Base-by-base conservation (phyloP, 2,113 vertebrate species). In the Oryzias melastigma region DNA sequence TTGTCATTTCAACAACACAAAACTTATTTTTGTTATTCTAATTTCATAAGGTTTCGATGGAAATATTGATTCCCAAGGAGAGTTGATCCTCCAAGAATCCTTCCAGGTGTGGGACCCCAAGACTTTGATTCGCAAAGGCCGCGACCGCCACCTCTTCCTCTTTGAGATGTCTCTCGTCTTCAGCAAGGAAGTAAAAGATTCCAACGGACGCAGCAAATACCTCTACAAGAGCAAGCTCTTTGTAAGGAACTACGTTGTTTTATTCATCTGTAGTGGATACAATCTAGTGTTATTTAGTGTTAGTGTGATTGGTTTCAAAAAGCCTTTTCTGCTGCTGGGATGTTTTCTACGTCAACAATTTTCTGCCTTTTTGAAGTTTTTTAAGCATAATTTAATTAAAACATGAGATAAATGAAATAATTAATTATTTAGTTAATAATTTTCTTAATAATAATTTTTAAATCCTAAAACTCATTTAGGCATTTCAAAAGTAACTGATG, bases 91-190 rank as follows among this genome's bases (percentile, higher is more conserved):
- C 60, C 97, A 99, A 91, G 97, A 99, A 81, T 97, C 97, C 80
- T 99, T 99, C 93, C 97, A 99, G 88, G 97, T 99, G 14, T 99
- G 97, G 97, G 97, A 99, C 85, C 97, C 97, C 41, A 99, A 99
- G 91, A 98, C 97, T 51, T 91, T 99, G 24, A 99, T 99, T 75
- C 93, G 97, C 17, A 99, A 99, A 75, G 97, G 97, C 29, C 92
- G 97, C 17, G 97, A 99, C 53, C 91, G 97, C 22, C 97, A 99
- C 75, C 95, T 99, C 70, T 99, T 99, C 90, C 95, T 99, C 62
- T 99, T 99, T 59, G 97, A 99, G 87, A 98, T 99, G 96, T 98
- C 96, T 6, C 90, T 99, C 49, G 93, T 99, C 48, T 96, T 99
- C 79, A 99, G 97, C 91, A 99, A 99, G 89, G 97, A 99, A 89